phyloP scores from a whole-genome alignment of 1,140 invertebrate genomes.

The Antheraea pernyi region DNA sequence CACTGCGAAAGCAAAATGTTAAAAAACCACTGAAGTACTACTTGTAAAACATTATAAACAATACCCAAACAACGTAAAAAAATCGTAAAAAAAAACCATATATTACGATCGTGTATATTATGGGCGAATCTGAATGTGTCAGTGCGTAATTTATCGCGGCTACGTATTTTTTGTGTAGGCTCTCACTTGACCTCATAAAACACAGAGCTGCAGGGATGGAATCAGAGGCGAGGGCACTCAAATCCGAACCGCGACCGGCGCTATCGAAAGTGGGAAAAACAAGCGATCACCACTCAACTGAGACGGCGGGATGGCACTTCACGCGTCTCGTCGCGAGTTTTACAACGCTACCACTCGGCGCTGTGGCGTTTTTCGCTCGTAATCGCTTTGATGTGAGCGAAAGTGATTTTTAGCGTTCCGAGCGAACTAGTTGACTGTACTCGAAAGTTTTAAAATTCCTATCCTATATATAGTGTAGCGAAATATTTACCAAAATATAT shows the following conservation, averaged over 20 bases:
- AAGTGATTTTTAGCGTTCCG: conserved; percentile 28
- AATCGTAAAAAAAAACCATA: conserved; percentile 62
- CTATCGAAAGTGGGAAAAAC: conserved; percentile 77
- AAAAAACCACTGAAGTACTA: neutral
- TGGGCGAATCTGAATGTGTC: conserved; percentile 75
- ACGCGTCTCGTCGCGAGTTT: conserved; percentile 74
- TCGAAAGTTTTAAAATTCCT: no score
- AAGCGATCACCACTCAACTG: conserved; percentile 74
- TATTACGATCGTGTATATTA: conserved; percentile 71
- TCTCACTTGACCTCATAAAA: conserved; percentile 76
- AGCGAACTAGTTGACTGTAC: conserved; percentile 12
- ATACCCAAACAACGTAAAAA: conserved; percentile 17
- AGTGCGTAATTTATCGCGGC: conserved; percentile 74
- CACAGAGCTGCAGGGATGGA: conserved; percentile 63
- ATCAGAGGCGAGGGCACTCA: conserved; percentile 61
- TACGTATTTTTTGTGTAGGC: conserved; percentile 71
- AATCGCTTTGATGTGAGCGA: conserved; percentile 65
- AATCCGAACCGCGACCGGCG: conserved; percentile 49
- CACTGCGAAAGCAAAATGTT: neutral
- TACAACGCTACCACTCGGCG: conserved; percentile 67
- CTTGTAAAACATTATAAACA: neutral
- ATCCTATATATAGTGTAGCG: no score
- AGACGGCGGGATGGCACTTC: conserved; percentile 71
- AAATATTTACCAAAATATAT: no score
- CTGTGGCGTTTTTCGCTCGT: conserved; percentile 60